A percentile compares a stretch with the other conserved stretches of the same genome.
These are phyloP conservation scores for Cairina moschata DNA, from an alignment of 2,113 vertebrate species.

Conservation along the genomic window DNA sequence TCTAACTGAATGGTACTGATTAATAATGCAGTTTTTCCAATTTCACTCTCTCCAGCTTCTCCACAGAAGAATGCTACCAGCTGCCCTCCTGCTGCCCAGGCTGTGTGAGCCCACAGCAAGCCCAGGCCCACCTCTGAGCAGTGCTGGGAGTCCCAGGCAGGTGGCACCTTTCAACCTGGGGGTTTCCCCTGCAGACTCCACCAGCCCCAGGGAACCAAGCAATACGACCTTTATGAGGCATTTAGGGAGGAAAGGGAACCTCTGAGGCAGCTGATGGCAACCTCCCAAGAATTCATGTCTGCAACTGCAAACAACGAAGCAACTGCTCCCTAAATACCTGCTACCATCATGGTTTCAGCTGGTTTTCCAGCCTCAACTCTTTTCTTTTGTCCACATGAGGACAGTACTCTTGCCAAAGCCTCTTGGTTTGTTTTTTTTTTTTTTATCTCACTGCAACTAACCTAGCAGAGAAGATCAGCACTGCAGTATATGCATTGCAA, in stretches of 20 bases:
- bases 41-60: not conserved
- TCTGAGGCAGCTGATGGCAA: not conserved
- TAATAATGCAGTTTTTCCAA: not conserved
- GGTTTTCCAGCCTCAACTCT: not conserved
- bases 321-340: not conserved
- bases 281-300: not conserved
- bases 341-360: not conserved
- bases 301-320: accelerated
- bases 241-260: not conserved
- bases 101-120: accelerated
- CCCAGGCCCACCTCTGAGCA: not conserved
- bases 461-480: not conserved
- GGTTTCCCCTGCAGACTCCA: not conserved
- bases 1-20: accelerated
- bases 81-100: not conserved
- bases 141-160: accelerated
- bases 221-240: not conserved
- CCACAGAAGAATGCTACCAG: accelerated
- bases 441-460: not conserved
- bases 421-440: not conserved
- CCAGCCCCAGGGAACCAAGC: not conserved
- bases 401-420: not conserved
- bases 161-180: not conserved
- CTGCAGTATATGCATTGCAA: not conserved
- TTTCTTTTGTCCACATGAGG: not conserved